Conservation (phyloP, 1,140 invertebrate genomes). For the Goniozus legneri region DNA sequence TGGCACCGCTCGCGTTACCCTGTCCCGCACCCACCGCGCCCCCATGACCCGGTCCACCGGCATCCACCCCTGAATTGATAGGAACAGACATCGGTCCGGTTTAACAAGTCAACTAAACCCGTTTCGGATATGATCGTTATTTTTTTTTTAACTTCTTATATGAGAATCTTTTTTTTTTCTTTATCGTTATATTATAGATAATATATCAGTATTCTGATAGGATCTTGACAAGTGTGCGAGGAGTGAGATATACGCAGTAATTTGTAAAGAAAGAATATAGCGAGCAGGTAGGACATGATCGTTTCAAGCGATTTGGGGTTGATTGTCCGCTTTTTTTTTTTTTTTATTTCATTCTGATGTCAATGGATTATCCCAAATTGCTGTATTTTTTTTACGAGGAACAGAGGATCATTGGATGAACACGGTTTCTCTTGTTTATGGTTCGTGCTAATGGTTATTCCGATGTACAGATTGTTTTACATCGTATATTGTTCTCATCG, state of each 20-base stretch:
- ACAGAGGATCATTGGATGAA: no score
- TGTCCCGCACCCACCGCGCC: slow-evolving; percentile 49
- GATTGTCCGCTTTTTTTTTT: no score
- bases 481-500: no score
- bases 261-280: slow-evolving; percentile 25
- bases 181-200: no score
- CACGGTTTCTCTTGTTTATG: slow-evolving; percentile 27
- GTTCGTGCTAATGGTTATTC: slow-evolving; percentile 27
- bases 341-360: no score
- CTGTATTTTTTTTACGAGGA: no score
- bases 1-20: slow-evolving; percentile 46
- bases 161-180: no score
- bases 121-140: no score
- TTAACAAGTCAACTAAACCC: no score
- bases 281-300: slow-evolving; percentile 22
- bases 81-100: slow-evolving; percentile 27
- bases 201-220: no score
- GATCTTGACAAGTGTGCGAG: slow-evolving; percentile 16
- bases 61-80: slow-evolving; percentile 45
- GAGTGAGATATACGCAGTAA: slow-evolving; percentile 14
- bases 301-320: slow-evolving; percentile 31
- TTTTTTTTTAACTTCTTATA: no score
- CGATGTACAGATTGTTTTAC: no score
- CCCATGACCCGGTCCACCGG: slow-evolving; percentile 51
- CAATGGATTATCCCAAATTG: slow-evolving; percentile 24